These are phyloP conservation scores for Lasioglossum oenotherae DNA, from an alignment of 2,888 invertebrate species.

Conservation along the genomic window DNA sequence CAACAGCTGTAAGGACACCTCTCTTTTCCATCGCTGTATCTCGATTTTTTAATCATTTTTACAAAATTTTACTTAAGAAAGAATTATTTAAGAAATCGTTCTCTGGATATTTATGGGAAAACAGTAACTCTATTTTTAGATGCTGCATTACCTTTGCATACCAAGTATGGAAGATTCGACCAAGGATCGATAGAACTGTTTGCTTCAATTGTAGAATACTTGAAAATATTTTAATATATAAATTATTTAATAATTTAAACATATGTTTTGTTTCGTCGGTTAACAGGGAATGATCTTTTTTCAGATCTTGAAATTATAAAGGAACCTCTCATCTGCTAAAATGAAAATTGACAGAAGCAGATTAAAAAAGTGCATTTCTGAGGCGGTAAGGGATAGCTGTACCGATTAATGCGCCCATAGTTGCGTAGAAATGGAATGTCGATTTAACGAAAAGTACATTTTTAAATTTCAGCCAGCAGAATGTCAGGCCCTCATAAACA, in stretches of 20 bases:
- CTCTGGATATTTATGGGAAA: neutral
- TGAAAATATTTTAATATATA: neutral
- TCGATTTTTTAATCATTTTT: neutral
- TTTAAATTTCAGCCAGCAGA: slow-evolving; percentile 87
- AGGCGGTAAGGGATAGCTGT: slow-evolving; percentile 87
- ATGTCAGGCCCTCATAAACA: slow-evolving; percentile 91
- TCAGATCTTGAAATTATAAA: slow-evolving; percentile 75
- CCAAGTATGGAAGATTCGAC: slow-evolving; percentile 15
- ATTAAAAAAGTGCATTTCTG: slow-evolving; percentile 93
- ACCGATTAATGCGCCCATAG: neutral
- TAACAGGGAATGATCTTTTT: slow-evolving; percentile 49
- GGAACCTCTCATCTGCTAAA: slow-evolving; percentile 72
- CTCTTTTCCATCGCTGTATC: neutral
- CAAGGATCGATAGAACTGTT: neutral
- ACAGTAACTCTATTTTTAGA: slow-evolving; percentile 14
- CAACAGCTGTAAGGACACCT: neutral
- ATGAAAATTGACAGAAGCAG: slow-evolving; percentile 94
- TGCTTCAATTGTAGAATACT: neutral
- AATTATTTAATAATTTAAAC: neutral
- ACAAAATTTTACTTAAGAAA: neutral
- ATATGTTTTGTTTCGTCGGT: neutral
- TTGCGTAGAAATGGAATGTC: neutral
- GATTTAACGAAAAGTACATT: neutral
- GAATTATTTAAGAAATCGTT: neutral
- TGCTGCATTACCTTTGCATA: neutral